A percentile compares a stretch with the other conserved stretches of the same genome.
Conservation (phyloP, 2,113 vertebrate genomes). For the Nettapus auritus region DNA sequence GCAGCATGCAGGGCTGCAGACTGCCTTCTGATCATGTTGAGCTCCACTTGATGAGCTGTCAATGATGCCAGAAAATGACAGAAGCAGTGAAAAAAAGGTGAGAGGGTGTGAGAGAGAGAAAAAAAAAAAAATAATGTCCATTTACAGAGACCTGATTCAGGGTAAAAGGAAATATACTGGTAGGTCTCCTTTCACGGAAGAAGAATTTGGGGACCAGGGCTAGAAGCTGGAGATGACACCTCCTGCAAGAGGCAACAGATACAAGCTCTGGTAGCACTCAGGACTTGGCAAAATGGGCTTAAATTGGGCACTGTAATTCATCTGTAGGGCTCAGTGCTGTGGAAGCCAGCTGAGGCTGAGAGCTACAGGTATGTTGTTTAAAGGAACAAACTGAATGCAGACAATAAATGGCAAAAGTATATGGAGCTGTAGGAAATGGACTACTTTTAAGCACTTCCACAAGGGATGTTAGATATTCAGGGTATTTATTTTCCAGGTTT, state of each 20-base stretch:
- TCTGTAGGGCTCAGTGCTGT: neutral
- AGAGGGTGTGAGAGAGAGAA: neutral
- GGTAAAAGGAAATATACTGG: neutral
- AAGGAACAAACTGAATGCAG: neutral
- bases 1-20: fast-evolving
- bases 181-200: neutral
- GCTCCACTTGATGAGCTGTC: neutral
- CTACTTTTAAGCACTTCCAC: neutral
- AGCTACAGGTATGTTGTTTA: neutral
- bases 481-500: neutral
- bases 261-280: neutral
- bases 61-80: neutral
- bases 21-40: neutral
- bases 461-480: neutral
- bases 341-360: neutral
- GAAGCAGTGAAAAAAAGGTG: neutral
- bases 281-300: neutral
- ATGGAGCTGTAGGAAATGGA: neutral
- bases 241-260: neutral
- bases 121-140: neutral
- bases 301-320: neutral
- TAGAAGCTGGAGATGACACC: neutral
- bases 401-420: neutral
- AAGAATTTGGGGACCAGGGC: neutral
- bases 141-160: neutral